Evolutionary conservation across 2,888 invertebrate species (phyloP).

Genomic region (Lacanobia wlatinum): DNA sequence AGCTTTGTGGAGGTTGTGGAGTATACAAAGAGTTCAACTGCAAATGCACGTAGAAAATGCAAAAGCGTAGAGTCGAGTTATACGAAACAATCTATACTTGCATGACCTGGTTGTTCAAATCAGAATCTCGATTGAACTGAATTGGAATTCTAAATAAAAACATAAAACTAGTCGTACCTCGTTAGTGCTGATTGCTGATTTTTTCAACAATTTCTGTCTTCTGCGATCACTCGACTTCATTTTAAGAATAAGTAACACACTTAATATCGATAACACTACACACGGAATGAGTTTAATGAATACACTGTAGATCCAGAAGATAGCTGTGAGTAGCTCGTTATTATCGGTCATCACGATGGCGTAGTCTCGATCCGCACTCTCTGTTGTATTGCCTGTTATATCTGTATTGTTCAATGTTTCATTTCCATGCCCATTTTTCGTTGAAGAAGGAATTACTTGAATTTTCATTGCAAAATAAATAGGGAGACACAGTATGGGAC

Average conservation of each 20-base stretch:
- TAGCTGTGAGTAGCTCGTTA: constrained; percentile 92
- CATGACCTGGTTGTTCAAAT: constrained; percentile 29
- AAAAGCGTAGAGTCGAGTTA: constrained; percentile 15
- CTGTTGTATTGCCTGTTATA: constrained; percentile 69
- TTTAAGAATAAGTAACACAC: constrained; percentile 94
- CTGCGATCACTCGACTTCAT: constrained; percentile 95
- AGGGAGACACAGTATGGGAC: constrained; percentile 96
- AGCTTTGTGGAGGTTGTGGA: constrained; percentile 23
- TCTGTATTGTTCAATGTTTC: constrained; percentile 73
- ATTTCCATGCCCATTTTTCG: constrained; percentile 66
- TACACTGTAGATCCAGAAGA: constrained; percentile 98
- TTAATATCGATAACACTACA: constrained; percentile 95
- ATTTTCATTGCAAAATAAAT: constrained; percentile 95
- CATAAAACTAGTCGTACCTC: constrained; percentile 77
- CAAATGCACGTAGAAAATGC: constrained; percentile 7
- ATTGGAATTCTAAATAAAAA: constrained; percentile 25
- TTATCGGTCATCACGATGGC: constrained; percentile 92
- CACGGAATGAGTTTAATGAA: constrained; percentile 98
- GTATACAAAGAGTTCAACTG: background rate
- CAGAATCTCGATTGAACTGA: constrained; percentile 18
- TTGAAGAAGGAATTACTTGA: constrained; percentile 79
- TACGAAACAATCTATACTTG: constrained; percentile 15
- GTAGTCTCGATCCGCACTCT: constrained; percentile 90
- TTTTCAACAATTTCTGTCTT: constrained; percentile 92
- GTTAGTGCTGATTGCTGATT: constrained; percentile 82